phyloP scores from a whole-genome alignment of 2,113 vertebrate genomes.

The Caracal caracal region DNA sequence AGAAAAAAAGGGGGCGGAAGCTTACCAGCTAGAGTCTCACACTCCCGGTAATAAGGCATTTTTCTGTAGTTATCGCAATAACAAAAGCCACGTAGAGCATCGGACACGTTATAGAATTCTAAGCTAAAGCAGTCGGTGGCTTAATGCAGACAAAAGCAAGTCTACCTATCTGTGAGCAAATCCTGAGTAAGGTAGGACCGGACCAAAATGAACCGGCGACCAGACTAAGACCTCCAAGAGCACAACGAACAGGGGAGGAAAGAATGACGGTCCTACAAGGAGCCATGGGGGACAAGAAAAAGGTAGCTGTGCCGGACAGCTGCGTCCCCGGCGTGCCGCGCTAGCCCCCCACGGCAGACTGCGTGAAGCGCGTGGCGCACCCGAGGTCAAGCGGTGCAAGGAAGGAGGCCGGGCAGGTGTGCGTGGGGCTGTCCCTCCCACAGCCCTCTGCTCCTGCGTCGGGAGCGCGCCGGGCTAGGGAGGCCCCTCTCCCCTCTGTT shows the following conservation, averaged over 20 bases:
- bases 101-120: background rate
- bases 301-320: fast-evolving
- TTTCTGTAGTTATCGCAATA: background rate
- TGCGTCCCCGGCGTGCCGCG: background rate
- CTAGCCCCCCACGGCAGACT: background rate
- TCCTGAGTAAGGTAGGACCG: background rate
- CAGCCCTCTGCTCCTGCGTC: background rate
- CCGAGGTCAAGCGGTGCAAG: background rate
- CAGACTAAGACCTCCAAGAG: background rate
- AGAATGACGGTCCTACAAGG: background rate
- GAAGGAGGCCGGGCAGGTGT: background rate
- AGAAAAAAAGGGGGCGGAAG: background rate
- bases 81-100: background rate
- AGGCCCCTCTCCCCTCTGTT: background rate
- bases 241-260: background rate
- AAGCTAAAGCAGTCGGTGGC: background rate
- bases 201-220: background rate
- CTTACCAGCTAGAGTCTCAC: background rate
- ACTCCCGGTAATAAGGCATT: background rate
- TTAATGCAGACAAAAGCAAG: background rate
- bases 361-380: background rate
- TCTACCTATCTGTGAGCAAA: background rate
- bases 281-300: fast-evolving
- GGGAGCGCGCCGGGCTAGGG: background rate
- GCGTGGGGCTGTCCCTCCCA: background rate